A percentile compares a stretch with the other conserved stretches of the same genome.
Evolutionary conservation across 2,888 invertebrate species (phyloP).

Genomic region (Nematopogon swammerdamellus): DNA sequence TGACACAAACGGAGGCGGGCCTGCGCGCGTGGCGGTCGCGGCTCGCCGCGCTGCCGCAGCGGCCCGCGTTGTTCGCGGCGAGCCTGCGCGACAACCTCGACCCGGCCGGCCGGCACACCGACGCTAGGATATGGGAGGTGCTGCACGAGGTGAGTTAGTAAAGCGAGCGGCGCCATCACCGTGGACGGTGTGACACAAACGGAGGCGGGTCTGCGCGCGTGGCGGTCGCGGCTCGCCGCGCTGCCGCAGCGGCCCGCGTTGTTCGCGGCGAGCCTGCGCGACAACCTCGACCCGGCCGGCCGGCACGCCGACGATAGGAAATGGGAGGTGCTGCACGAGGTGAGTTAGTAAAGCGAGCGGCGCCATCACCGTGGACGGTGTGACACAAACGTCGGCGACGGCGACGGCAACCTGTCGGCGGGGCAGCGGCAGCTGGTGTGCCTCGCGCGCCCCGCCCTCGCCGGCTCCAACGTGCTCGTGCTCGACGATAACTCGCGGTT

Average conservation of each 20-base stretch:
- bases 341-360: constrained; percentile 20
- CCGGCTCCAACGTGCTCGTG: constrained; percentile 63
- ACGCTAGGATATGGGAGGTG: constrained; percentile 66
- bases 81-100: constrained; percentile 74
- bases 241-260: constrained; percentile 69
- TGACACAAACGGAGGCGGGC: constrained; percentile 34
- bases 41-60: constrained; percentile 64
- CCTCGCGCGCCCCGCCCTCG: constrained; percentile 74
- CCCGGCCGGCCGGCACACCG: constrained; percentile 63
- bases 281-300: constrained; percentile 75
- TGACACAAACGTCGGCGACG: constrained; percentile 33
- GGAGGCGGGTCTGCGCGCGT: constrained; percentile 48
- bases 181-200: constrained; percentile 42
- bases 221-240: constrained; percentile 57
- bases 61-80: constrained; percentile 74
- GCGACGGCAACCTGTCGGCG: constrained; percentile 54
- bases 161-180: constrained; percentile 25
- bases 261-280: constrained; percentile 72
- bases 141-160: constrained; percentile 57
- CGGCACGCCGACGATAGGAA: constrained; percentile 61
- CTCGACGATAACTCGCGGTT: constrained; percentile 61
- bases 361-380: constrained; percentile 39
- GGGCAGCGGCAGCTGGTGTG: constrained; percentile 69
- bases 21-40: constrained; percentile 53
- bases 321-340: constrained; percentile 71